A percentile compares a stretch with the other conserved stretches of the same genome.
Evolutionary conservation across 2,113 vertebrate species (phyloP).

Genomic region (Cyprinodon tularosa): DNA sequence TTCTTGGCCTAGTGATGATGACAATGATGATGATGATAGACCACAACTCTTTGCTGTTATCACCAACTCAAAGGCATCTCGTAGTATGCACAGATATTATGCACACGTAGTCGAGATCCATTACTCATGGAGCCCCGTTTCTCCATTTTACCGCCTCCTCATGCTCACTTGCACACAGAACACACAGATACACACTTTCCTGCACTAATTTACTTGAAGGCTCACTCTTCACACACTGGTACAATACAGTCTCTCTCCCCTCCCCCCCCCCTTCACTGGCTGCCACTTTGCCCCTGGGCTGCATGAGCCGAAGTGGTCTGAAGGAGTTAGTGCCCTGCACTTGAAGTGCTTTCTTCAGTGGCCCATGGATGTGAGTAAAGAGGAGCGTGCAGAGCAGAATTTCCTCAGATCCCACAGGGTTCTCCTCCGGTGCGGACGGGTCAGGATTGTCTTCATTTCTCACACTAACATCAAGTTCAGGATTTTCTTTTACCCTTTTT

Average conservation of each 20-base stretch:
- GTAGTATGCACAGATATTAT: conserved; percentile 47
- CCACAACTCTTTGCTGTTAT: conserved; percentile 34
- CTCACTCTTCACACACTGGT: conserved; percentile 61
- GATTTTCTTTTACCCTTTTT: conserved; percentile 36
- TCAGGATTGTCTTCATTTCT: conserved; percentile 39
- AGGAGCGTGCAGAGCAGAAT: conserved; percentile 54
- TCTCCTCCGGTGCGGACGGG: conserved; percentile 45
- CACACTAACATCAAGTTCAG: conserved; percentile 22
- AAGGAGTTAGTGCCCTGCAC: conserved; percentile 74
- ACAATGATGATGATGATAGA: conserved; percentile 29
- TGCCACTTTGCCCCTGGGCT: conserved; percentile 76
- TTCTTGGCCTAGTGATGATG: conserved; percentile 36
- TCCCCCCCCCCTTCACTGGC: conserved; percentile 23
- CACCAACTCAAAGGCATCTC: conserved; percentile 23
- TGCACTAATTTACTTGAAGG: conserved; percentile 55
- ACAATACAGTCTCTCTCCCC: conserved; percentile 41
- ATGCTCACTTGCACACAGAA: conserved; percentile 52
- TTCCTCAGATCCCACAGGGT: conserved; percentile 53
- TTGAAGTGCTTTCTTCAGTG: conserved; percentile 69
- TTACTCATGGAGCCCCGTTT: conserved; percentile 34
- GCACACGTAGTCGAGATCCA: conserved; percentile 53
- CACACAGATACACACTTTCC: conserved; percentile 34
- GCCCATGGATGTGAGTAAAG: conserved; percentile 60
- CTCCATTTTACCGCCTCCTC: conserved; percentile 50
- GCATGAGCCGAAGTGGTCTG: conserved; percentile 69